A percentile compares a stretch with the other conserved stretches of the same genome.
Evolutionary conservation across 2,797 vertebrate genomes (phyloP).

Genomic region (Synanceia verrucosa): DNA sequence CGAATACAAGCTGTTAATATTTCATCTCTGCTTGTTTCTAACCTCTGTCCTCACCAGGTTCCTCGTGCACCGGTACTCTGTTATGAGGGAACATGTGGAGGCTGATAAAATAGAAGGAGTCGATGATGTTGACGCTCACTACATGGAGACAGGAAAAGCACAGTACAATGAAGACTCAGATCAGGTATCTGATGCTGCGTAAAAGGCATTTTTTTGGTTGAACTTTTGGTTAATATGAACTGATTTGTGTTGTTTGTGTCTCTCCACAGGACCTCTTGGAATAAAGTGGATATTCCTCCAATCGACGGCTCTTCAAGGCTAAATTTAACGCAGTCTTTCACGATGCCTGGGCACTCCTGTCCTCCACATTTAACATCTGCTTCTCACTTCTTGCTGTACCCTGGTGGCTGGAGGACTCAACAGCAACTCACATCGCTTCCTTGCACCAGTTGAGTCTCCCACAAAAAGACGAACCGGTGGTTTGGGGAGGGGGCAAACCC

Average conservation of each 20-base stretch:
- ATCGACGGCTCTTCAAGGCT: conserved; percentile 35
- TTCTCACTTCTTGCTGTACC: conserved; percentile 53
- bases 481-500: conserved; percentile 28
- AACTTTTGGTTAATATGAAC: background rate
- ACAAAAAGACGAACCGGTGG: conserved; percentile 14
- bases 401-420: conserved; percentile 54
- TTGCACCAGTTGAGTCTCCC: conserved; percentile 33
- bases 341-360: conserved; percentile 44
- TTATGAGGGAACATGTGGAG: conserved; percentile 89
- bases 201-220: background rate
- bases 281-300: conserved; percentile 49
- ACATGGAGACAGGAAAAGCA: conserved; percentile 74
- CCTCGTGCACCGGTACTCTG: conserved; percentile 92
- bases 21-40: background rate
- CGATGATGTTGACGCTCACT: conserved; percentile 82
- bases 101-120: conserved; percentile 87
- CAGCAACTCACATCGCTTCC: conserved; percentile 40
- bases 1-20: background rate
- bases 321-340: conserved; percentile 40
- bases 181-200: conserved; percentile 81
- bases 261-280: conserved; percentile 80
- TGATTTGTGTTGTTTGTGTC: conserved; percentile 32
- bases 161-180: conserved; percentile 94
- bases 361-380: conserved; percentile 61
- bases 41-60: conserved; percentile 80